Evolutionary conservation across 1,140 invertebrate genomes (phyloP).

Genomic region (Aphidius ervi): DNA sequence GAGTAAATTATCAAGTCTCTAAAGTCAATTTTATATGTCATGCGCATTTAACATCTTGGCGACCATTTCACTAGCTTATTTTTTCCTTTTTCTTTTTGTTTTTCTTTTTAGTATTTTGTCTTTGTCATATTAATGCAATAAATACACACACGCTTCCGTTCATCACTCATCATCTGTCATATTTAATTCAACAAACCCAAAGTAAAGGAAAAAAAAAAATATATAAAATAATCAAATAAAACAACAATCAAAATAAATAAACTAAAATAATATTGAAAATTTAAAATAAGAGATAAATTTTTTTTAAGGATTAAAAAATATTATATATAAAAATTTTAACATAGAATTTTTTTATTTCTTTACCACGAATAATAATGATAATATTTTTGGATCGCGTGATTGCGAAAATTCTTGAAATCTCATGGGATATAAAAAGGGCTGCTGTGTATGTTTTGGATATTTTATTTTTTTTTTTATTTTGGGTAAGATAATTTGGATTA

Average conservation of each 20-base stretch:
- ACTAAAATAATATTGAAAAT: background rate
- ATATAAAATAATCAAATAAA: background rate
- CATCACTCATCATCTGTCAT: too few species aligned
- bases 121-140: background rate
- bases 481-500: too few species aligned
- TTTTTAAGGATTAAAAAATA: background rate
- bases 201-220: background rate
- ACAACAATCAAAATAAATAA: background rate
- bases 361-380: conserved; percentile 42
- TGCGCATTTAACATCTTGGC: too few species aligned
- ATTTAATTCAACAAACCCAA: too few species aligned
- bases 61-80: too few species aligned
- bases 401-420: conserved; percentile 35
- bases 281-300: conserved; percentile 6
- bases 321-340: conserved; percentile 14
- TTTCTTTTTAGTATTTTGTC: background rate
- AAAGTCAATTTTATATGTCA: conserved; percentile 14
- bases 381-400: conserved; percentile 43
- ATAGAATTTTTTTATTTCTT: conserved; percentile 28
- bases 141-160: too few species aligned
- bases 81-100: too few species aligned
- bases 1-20: background rate
- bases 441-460: conserved; percentile 6
- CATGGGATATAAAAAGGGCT: conserved; percentile 31
- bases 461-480: conserved; percentile 18